phyloP scores from a whole-genome alignment of 2,888 invertebrate genomes.

The Hololepta plana region DNA sequence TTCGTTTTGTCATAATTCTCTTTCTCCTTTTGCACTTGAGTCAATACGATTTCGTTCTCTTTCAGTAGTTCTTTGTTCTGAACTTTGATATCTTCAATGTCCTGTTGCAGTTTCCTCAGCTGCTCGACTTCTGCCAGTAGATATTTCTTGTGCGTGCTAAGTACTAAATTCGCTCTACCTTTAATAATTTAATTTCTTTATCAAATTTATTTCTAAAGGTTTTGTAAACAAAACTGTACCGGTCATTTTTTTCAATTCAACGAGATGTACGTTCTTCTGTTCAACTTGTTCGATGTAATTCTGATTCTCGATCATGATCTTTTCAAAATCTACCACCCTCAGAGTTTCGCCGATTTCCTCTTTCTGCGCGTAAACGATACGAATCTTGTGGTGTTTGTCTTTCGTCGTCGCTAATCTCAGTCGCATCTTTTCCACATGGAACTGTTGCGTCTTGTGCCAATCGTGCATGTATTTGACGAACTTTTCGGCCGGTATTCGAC shows the following conservation, averaged over 20 bases:
- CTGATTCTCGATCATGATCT: slow-evolving; percentile 39
- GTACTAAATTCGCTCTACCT: slow-evolving; percentile 33
- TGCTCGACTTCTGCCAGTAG: slow-evolving; percentile 32
- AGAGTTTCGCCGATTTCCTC: slow-evolving; percentile 38
- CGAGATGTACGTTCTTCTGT: slow-evolving; percentile 31
- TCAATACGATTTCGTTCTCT: too few relatives aligned
- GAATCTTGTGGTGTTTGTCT: slow-evolving; percentile 33
- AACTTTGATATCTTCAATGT: slow-evolving; percentile 26
- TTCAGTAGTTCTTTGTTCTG: too few relatives aligned
- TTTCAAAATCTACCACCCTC: slow-evolving; percentile 43
- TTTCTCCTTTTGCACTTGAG: slow-evolving; percentile 24
- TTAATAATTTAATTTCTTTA: slow-evolving; percentile 4
- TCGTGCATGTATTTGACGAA: slow-evolving; percentile 38
- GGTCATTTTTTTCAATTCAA: slow-evolving; percentile 37
- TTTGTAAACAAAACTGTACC: slow-evolving; percentile 20
- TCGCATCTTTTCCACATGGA: slow-evolving; percentile 37
- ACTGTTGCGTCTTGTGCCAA: slow-evolving; percentile 36
- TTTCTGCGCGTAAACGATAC: slow-evolving; percentile 33
- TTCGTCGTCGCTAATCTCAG: slow-evolving; percentile 35
- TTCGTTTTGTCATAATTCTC: slow-evolving; percentile 25
- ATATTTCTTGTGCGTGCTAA: slow-evolving; percentile 36
- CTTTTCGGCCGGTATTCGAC: slow-evolving; percentile 42
- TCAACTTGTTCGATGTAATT: slow-evolving; percentile 33
- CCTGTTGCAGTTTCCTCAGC: slow-evolving; percentile 29
- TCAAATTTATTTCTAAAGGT: slow-evolving; percentile 24